Conservation (phyloP, 1,140 invertebrate species). For the Formica selysi region DNA sequence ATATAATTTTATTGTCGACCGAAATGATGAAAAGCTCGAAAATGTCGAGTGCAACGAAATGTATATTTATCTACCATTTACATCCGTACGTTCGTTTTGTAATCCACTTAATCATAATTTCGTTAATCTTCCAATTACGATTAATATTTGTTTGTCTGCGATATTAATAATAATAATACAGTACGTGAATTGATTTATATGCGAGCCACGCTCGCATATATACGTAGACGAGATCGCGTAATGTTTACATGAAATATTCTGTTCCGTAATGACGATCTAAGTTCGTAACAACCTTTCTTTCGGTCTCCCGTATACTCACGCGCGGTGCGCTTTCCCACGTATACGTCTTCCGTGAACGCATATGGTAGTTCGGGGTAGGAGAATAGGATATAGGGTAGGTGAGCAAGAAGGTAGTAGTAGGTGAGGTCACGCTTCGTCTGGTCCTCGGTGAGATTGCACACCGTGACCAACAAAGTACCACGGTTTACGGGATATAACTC, state of each 20-base stretch:
- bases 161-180: conserved; percentile 16
- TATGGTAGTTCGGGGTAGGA: not conserved
- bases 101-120: conserved; percentile 45
- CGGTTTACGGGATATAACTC: conserved; percentile 76
- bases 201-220: not conserved
- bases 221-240: not conserved
- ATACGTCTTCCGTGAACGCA: conserved; percentile 19
- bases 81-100: conserved; percentile 3
- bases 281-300: conserved; percentile 16
- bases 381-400: not conserved
- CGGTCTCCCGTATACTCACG: not conserved
- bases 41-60: conserved; percentile 19
- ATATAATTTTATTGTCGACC: not conserved
- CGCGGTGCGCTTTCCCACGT: conserved; percentile 20
- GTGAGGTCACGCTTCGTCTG: conserved; percentile 74
- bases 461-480: conserved; percentile 79
- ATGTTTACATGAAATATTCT: not conserved
- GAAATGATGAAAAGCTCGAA: conserved; percentile 33
- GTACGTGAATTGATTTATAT: not conserved
- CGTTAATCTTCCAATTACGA: conserved; percentile 40
- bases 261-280: not conserved
- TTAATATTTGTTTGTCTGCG: conserved; percentile 30
- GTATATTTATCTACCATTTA: conserved; percentile 45
- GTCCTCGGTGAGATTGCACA: conserved; percentile 77
- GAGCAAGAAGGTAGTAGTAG: not conserved